phyloP scores from a whole-genome alignment of 92 coral and sea anemone genomes.

The Chrysogorgia sp. region DNA sequence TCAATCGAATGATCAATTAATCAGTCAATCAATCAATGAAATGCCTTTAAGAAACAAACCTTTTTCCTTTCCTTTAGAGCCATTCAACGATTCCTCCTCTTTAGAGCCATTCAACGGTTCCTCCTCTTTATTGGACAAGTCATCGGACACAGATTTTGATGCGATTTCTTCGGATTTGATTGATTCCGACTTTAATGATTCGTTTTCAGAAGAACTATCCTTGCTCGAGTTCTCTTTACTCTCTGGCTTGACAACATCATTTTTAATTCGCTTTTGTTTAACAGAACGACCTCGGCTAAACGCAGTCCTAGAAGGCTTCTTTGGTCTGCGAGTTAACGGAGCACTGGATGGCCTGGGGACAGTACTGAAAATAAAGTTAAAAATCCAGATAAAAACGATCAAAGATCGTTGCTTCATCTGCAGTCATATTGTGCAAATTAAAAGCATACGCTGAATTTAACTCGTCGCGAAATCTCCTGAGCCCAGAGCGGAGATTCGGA shows the following conservation, averaged over 20 bases:
- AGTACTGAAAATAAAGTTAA: no score
- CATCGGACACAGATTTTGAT: no score
- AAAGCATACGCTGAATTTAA: no score
- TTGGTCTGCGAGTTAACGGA: background rate
- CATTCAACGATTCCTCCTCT: background rate
- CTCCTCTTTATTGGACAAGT: background rate
- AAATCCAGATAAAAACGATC: no score
- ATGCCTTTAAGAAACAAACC: background rate
- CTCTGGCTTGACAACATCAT: background rate
- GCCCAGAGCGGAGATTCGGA: no score
- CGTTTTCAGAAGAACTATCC: background rate
- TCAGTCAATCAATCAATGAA: no score
- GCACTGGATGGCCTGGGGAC: conserved; percentile 1
- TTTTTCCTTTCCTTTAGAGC: background rate
- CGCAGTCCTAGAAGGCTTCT: background rate
- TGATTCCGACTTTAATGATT: background rate
- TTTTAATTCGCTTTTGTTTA: background rate
- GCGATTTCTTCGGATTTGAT: background rate
- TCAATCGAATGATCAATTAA: no score
- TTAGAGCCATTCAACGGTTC: no score
- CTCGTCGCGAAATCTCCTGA: no score
- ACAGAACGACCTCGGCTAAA: background rate
- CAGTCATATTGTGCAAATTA: no score
- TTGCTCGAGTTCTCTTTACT: background rate
- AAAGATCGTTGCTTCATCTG: no score